Evolutionary conservation across 2,113 vertebrate genomes (phyloP).

Genomic region (Brachionichthys hirsutus): DNA sequence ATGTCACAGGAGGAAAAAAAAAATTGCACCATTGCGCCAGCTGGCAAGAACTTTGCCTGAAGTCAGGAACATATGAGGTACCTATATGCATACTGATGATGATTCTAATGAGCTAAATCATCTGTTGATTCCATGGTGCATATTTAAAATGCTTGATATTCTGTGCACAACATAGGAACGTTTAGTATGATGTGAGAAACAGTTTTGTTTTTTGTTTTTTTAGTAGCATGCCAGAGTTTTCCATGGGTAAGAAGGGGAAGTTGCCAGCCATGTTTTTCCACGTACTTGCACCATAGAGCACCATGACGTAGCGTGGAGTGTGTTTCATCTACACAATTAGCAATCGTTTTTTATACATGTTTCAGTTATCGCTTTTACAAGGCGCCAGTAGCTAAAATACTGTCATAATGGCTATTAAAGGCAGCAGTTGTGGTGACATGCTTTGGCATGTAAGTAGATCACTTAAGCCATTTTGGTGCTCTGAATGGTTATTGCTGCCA

Average conservation of each 20-base stretch:
- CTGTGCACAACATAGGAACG: neutral
- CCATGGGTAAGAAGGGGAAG: too few species aligned
- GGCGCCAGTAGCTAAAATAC: constrained; percentile 50
- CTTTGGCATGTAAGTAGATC: constrained; percentile 69
- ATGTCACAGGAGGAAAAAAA: constrained; percentile 4
- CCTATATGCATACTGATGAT: constrained; percentile 13
- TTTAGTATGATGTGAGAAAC: neutral
- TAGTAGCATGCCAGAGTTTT: too few species aligned
- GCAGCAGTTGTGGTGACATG: constrained; percentile 40
- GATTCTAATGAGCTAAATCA: constrained; percentile 16
- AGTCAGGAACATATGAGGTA: constrained; percentile 30
- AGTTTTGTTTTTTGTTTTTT: too few species aligned
- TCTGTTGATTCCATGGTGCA: constrained; percentile 29
- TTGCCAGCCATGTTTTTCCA: neutral
- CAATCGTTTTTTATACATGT: constrained; percentile 48
- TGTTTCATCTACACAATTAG: constrained; percentile 42
- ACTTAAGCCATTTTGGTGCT: constrained; percentile 60
- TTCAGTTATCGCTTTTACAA: constrained; percentile 49
- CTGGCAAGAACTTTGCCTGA: constrained; percentile 34
- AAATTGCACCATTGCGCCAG: constrained; percentile 41
- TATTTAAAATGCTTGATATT: constrained; percentile 25
- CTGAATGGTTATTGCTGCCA: constrained; percentile 56
- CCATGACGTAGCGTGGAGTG: neutral
- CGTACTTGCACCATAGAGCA: neutral
- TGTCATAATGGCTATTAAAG: constrained; percentile 51